Percentiles rank a stretch among this genome's conserved stretches.
phyloP scores from a whole-genome alignment of 2,888 invertebrate species.

The Dicycla oo region DNA sequence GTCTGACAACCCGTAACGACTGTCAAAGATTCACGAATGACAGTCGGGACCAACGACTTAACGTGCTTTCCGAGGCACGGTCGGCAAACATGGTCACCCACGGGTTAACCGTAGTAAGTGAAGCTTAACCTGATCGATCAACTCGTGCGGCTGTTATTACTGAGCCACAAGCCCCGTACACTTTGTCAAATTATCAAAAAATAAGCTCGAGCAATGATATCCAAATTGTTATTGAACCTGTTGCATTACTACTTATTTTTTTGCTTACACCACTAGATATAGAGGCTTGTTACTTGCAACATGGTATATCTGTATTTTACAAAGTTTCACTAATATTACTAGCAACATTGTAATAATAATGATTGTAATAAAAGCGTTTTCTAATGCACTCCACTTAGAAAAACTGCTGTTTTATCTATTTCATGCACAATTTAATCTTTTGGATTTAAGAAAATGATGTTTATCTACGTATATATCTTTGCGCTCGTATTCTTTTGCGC shows the following conservation, averaged over 20 bases:
- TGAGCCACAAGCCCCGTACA: too few relatives aligned
- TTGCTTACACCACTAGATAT: background rate
- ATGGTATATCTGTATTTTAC: background rate
- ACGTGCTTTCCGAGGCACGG: too few relatives aligned
- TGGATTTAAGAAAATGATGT: constrained; percentile 18
- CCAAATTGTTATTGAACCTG: background rate
- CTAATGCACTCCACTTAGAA: constrained; percentile 41
- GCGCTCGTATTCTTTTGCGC: constrained; percentile 1
- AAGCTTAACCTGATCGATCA: too few relatives aligned
- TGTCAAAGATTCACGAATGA: too few relatives aligned
- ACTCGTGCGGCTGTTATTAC: too few relatives aligned
- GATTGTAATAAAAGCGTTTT: constrained; percentile 45
- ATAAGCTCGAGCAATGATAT: too few relatives aligned
- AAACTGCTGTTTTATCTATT: constrained; percentile 39
- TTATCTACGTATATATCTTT: constrained; percentile 15
- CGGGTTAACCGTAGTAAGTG: too few relatives aligned
- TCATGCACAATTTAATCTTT: constrained; percentile 53
- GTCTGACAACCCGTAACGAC: too few relatives aligned
- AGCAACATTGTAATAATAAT: constrained; percentile 51
- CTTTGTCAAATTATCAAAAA: background rate
- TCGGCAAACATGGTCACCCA: too few relatives aligned
- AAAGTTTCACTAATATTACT: constrained; percentile 39
- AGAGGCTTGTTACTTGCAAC: background rate
- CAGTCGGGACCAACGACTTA: too few relatives aligned
- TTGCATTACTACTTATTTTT: background rate